phyloP scores from a whole-genome alignment of 1,140 invertebrate species.

The Tetraneura akinire region DNA sequence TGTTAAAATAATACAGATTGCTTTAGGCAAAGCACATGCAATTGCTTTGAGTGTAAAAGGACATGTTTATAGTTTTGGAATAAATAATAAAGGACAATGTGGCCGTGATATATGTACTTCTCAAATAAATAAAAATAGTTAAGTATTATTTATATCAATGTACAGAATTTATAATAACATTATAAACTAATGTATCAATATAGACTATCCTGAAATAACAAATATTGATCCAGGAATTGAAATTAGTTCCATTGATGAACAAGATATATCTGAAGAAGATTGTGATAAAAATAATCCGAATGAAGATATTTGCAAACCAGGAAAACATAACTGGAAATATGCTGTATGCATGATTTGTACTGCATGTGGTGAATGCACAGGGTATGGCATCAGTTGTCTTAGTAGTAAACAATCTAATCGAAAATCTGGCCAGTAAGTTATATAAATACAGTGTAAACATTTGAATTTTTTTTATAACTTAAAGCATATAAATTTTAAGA shows the following conservation, averaged over 20 bases:
- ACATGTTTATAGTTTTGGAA: constrained; percentile 91
- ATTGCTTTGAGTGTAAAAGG: constrained; percentile 86
- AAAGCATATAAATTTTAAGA: not conserved
- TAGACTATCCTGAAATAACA: constrained; percentile 39
- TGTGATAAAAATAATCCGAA: constrained; percentile 51
- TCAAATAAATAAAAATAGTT: constrained; percentile 42
- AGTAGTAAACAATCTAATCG: constrained; percentile 76
- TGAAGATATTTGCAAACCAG: constrained; percentile 68
- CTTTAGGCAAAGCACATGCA: constrained; percentile 93
- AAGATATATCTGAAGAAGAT: constrained; percentile 2
- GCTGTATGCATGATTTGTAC: constrained; percentile 88
- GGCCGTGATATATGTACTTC: constrained; percentile 69
- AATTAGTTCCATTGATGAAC: not conserved
- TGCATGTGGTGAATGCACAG: constrained; percentile 90
- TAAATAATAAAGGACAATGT: constrained; percentile 98
- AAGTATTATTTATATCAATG: constrained; percentile 15
- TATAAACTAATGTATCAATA: not conserved
- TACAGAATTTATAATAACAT: constrained; percentile 4
- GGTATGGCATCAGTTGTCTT: constrained; percentile 84
- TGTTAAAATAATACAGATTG: constrained; percentile 79
- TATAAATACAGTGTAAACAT: not conserved
- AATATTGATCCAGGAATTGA: constrained; percentile 20
- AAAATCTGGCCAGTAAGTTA: constrained; percentile 82
- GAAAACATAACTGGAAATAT: constrained; percentile 77
- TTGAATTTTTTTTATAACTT: not conserved